Conservation (phyloP, 2,888 invertebrate species). For the Megastigmus dorsalis region DNA sequence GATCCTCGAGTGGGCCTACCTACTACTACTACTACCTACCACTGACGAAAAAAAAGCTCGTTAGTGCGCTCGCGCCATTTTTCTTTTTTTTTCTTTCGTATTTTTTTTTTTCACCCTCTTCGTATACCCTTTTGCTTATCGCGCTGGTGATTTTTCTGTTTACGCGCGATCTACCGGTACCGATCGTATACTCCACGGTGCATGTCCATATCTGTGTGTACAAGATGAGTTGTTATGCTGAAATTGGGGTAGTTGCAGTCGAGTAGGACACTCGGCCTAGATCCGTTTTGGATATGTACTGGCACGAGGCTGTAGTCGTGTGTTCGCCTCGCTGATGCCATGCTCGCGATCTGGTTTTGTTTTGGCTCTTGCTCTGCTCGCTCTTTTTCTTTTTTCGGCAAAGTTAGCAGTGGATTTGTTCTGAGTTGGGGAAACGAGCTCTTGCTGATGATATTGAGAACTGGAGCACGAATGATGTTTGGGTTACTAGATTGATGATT, state of each 20-base stretch:
- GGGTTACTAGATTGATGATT: too few relatives aligned
- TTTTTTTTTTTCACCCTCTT: background rate
- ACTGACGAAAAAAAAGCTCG: slow-evolving; percentile 28
- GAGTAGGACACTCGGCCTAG: slow-evolving; percentile 47
- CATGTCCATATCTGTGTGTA: too few relatives aligned
- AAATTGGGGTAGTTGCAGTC: too few relatives aligned
- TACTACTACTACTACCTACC: too few relatives aligned
- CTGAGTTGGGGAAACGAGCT: background rate
- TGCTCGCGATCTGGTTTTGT: slow-evolving; percentile 21
- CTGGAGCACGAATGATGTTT: slow-evolving; percentile 2
- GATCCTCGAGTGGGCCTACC: too few relatives aligned
- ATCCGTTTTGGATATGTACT: background rate
- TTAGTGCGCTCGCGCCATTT: slow-evolving; percentile 36
- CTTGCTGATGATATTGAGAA: too few relatives aligned
- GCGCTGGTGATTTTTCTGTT: too few relatives aligned
- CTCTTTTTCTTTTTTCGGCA: background rate
- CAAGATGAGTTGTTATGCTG: too few relatives aligned
- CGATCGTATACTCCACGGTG: too few relatives aligned
- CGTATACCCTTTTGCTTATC: background rate
- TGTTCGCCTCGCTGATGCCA: background rate
- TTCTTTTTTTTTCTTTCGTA: background rate
- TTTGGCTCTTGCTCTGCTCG: too few relatives aligned
- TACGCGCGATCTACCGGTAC: too few relatives aligned
- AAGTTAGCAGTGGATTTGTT: background rate
- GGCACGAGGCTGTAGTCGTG: too few relatives aligned